A percentile compares a stretch with the other conserved stretches of the same genome.
phyloP scores from a whole-genome alignment of 37 sponge, comb jelly and placozoan species.

The Spongilla lacustris region DNA sequence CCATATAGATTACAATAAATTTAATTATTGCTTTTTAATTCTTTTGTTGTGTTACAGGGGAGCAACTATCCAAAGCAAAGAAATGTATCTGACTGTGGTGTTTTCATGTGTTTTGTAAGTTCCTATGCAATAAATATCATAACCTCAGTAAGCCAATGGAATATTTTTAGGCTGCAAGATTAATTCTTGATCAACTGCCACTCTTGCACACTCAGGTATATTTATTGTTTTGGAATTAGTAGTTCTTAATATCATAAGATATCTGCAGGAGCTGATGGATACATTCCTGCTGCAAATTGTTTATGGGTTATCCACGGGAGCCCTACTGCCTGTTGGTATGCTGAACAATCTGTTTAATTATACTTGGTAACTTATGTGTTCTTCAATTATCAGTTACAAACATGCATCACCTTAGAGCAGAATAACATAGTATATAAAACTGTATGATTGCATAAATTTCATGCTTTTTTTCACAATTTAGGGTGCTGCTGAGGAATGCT shows the following conservation, averaged over 20 bases:
- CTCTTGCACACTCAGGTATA: not conserved
- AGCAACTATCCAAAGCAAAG: no score
- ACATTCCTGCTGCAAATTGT: not conserved
- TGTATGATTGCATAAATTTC: not conserved
- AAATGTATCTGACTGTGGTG: not conserved
- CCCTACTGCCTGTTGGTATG: constrained; percentile 1
- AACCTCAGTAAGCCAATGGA: not conserved
- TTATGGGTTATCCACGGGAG: not conserved
- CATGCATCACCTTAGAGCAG: not conserved
- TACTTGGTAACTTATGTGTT: not conserved
- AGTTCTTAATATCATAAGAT: not conserved
- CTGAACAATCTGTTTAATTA: not conserved
- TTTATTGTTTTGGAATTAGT: not conserved
- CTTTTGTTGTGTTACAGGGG: not conserved
- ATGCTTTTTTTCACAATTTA: not conserved
- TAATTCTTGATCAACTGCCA: not conserved
- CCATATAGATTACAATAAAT: not conserved
- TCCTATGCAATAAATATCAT: not conserved
- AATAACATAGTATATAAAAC: not conserved
- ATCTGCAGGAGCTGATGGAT: not conserved
- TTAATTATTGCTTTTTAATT: not conserved
- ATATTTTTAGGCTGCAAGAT: not conserved
- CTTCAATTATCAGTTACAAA: not conserved
- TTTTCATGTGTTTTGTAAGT: constrained; percentile 1
- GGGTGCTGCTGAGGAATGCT: not conserved